Evolutionary conservation across 2,797 vertebrate genomes (phyloP), one percentile per base, ranked within the genome.

Genomic region (Heliangelus exortis): DNA sequence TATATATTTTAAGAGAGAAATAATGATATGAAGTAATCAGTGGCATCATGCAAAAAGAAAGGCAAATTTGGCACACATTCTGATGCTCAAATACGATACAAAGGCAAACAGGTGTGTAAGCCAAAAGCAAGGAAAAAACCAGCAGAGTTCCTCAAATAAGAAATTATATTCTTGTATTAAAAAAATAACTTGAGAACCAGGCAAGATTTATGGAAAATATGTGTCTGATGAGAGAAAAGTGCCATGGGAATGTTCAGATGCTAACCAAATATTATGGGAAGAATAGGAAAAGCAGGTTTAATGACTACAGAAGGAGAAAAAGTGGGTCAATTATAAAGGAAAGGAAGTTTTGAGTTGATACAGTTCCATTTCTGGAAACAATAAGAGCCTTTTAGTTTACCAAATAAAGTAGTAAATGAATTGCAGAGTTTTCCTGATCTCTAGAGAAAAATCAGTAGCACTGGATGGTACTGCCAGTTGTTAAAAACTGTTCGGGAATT

Each of bases 301-400:
- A 77, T 68, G 36, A 69, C 31, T 58, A 48, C 8, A 13, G 2
- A 53, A 82, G 68, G 57, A 67, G 36, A 55, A 59, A 76, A 73
- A 76, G 7, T 55, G 84, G 69, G 84, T 73, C 51, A 45, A 1
- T 72, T 87, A 39, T 41, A 84, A 95, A 63, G 26, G 51, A 68
- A 80, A 71, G 69, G 58, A 84, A 78, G 65, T 72, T 84, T n/a
- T 58, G 41, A 84, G 68, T 39, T 54, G 65, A 77, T 55, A 45
- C 50, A 68, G 50, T 41, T 89, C 21, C 50, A 14, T 89, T 93
- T 90, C 54, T 92, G 68, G 78, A 92, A 94, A 80, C 57, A 87
- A 20, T 6, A 19, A 87, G 15, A 58, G 54, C 45, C 53, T 83
- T 87, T 65, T 17, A 48, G 29, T 78, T 87, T 84, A 80, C 48